Conservation (phyloP, 2,888 invertebrate species). For the Brachynemurus nebulosus region DNA sequence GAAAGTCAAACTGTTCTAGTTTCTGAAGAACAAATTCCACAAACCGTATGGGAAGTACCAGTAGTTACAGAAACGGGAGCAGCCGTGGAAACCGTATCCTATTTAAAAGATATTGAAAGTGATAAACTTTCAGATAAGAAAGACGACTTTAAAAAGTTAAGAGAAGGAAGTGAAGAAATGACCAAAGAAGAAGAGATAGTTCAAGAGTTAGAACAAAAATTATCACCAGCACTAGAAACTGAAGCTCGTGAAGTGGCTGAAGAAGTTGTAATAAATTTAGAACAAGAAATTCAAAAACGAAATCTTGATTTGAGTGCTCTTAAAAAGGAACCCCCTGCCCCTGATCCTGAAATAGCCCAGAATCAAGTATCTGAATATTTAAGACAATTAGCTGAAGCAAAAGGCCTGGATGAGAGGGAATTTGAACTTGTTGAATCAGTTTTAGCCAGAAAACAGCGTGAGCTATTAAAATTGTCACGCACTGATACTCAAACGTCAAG, state of each 20-base stretch:
- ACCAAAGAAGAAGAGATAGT: constrained; percentile 37
- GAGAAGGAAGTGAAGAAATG: constrained; percentile 28
- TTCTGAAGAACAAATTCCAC: constrained; percentile 34
- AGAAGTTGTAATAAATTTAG: constrained; percentile 37
- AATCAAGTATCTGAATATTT: constrained; percentile 31
- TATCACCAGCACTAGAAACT: too few relatives aligned
- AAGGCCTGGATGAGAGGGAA: constrained; percentile 34
- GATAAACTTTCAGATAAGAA: constrained; percentile 30
- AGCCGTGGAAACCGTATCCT: constrained; percentile 24
- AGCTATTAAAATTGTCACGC: constrained; percentile 30
- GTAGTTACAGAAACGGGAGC: constrained; percentile 29
- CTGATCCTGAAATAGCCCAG: constrained; percentile 24
- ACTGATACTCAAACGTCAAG: constrained; percentile 38
- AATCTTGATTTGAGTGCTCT: constrained; percentile 17
- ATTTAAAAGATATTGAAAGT: constrained; percentile 28
- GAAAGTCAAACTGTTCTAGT: constrained; percentile 25
- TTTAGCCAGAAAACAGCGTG: constrained; percentile 32
- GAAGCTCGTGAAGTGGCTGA: constrained; percentile 37
- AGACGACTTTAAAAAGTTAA: constrained; percentile 25
- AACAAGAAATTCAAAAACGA: constrained; percentile 35
- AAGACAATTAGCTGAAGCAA: constrained; percentile 31
- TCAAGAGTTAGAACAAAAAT: constrained; percentile 32
- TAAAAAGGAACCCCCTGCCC: constrained; percentile 12
- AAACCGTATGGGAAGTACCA: constrained; percentile 37
- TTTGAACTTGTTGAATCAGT: constrained; percentile 36